Conservation (phyloP, 2,113 vertebrate species). For the Pygoscelis antarcticus region DNA sequence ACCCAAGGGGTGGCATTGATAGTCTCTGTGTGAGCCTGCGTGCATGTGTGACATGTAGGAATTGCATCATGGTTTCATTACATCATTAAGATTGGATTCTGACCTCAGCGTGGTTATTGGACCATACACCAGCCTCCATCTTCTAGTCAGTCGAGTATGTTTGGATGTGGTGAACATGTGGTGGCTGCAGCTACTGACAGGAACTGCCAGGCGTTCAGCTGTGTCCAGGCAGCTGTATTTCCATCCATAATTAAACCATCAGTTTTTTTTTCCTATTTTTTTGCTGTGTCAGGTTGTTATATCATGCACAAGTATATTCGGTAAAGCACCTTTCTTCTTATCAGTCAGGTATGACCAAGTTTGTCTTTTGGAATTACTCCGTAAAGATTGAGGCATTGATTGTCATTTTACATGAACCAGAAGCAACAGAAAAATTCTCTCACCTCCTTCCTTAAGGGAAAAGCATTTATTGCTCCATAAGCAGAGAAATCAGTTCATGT, state of each 20-base stretch:
- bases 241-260: not conserved
- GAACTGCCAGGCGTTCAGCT: not conserved
- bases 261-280: not conserved
- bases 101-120: not conserved
- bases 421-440: not conserved
- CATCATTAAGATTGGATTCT: not conserved
- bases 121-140: not conserved
- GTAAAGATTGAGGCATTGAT: not conserved
- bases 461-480: not conserved
- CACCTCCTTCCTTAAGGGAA: not conserved
- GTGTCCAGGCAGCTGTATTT: not conserved
- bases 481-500: not conserved
- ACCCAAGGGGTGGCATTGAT: not conserved
- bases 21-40: not conserved
- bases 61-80: not conserved
- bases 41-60: not conserved
- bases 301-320: not conserved
- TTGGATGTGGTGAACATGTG: not conserved
- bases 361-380: conserved; percentile 40
- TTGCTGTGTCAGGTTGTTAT: not conserved
- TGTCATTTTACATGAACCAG: not conserved
- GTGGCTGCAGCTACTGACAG: not conserved
- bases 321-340: not conserved
- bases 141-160: not conserved
- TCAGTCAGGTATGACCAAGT: conserved; percentile 19